Percentiles rank a stretch among this genome's conserved stretches.
Conservation (phyloP, 2,113 vertebrate species). For the Mustelus asterias region DNA sequence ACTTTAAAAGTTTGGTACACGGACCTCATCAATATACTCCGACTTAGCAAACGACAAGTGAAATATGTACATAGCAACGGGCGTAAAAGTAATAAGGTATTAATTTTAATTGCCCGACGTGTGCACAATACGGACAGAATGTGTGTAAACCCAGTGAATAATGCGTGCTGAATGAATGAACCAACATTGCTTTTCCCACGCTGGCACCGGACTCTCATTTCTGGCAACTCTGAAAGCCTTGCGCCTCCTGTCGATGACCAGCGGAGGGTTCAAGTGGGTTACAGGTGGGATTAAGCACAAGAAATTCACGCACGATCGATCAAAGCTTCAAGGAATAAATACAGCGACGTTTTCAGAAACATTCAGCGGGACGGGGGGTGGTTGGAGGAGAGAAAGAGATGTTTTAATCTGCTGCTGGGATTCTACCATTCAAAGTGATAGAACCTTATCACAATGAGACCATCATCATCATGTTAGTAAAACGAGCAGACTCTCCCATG, state of each 20-base stretch:
- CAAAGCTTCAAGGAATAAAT: neutral
- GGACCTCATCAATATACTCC: neutral
- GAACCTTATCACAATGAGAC: neutral
- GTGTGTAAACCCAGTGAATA: neutral
- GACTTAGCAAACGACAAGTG: neutral
- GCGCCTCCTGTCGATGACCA: constrained; percentile 17
- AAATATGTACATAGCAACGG: constrained; percentile 12
- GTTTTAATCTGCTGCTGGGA: neutral
- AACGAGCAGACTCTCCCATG: neutral
- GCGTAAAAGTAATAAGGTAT: constrained; percentile 28
- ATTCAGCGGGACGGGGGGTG: neutral
- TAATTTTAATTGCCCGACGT: constrained; percentile 35
- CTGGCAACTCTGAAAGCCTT: neutral
- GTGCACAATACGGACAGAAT: neutral
- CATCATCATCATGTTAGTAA: neutral
- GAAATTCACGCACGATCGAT: neutral
- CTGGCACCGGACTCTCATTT: neutral
- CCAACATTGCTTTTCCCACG: constrained; percentile 26
- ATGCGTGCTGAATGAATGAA: constrained; percentile 10
- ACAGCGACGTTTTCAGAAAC: neutral
- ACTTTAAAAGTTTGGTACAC: neutral
- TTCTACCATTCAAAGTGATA: neutral
- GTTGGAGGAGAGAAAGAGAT: neutral
- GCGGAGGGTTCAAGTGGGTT: neutral
- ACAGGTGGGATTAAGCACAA: neutral